Base-by-base conservation (phyloP, 2,888 invertebrate genomes). In the Andricus quercusramuli region DNA sequence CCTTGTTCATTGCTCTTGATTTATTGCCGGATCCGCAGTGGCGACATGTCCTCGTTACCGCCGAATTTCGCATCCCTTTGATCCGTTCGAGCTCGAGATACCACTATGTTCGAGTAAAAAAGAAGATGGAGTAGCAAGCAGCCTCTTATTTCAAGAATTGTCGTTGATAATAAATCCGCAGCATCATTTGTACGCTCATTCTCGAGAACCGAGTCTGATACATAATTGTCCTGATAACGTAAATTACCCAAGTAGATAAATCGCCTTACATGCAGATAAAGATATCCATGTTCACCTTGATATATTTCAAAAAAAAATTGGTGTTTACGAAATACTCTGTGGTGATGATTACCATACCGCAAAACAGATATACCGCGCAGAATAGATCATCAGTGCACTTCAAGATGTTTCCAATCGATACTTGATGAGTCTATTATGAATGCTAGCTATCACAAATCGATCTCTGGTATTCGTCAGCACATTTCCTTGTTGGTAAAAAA, bases 1-100 rank as follows among this genome's bases (percentile, higher is more conserved):
- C 74, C 79, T 59, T 67, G 79, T 65, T 79, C 80, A 78, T 79
- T 78, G 79, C 51, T 65, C 81, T 82, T 86, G 87, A 86, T 86
- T 86, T 86, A 86, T 86, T 80, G 82, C 83, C 85, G 85, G 78
- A 83, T 83, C 77, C 79, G 82, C 79, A 77, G 78, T 78, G 81
- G 84, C 81, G 84, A 86, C 87, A 86, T 85, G 88, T 86, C 87
- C 88, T 88, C 88, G 87, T 89, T 88, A 88, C 86, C 85, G 83
- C 85, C 83, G 86, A 86, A 87, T 84, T 85, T 85, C 85, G 87
- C 86, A 86, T 85, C 83, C 85, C 84, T 80, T 84, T 84, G 85
- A 86, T 85, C 85, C 82, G 80, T 77, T 80, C 83, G 68, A 68
- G 79, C 78, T 77, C 64, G 77, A 78, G 11, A 82, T 67, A 67